Conservation (phyloP, 2,888 invertebrate species). For the Gibbula magus region DNA sequence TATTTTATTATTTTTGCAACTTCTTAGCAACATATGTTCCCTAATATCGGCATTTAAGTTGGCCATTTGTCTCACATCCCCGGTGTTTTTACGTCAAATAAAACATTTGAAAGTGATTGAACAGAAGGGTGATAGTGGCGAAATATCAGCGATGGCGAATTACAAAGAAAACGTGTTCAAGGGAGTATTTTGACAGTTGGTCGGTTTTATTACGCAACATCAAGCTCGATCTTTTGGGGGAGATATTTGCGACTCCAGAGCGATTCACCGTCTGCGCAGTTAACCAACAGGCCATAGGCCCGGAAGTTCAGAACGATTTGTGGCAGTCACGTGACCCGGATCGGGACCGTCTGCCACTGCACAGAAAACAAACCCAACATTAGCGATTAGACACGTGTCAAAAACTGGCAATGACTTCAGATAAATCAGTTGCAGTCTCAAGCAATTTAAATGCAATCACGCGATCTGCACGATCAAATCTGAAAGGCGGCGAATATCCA, state of each 20-base stretch:
- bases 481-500: not conserved
- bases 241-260: not conserved
- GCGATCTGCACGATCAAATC: not conserved
- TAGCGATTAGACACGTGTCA: not conserved
- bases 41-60: not conserved
- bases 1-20: slow-evolving; percentile 11
- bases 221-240: not conserved
- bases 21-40: not conserved
- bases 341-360: not conserved
- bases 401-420: not conserved
- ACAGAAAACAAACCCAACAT: not conserved
- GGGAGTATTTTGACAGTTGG: slow-evolving; percentile 8
- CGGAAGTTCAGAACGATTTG: slow-evolving; percentile 13
- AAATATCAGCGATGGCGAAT: not conserved
- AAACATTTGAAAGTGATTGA: slow-evolving; percentile 3
- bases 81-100: not conserved
- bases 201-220: slow-evolving; percentile 3
- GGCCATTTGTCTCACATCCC: not conserved
- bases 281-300: not conserved
- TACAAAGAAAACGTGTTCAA: not conserved
- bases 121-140: not conserved
- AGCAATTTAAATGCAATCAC: not conserved
- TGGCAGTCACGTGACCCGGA: not conserved
- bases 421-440: not conserved
- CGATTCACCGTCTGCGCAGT: not conserved